These are phyloP conservation scores for Chrysaora quinquecirrha DNA, from an alignment of 30 jellyfish, hydroid and myxozoan species.

Conservation along the genomic window DNA sequence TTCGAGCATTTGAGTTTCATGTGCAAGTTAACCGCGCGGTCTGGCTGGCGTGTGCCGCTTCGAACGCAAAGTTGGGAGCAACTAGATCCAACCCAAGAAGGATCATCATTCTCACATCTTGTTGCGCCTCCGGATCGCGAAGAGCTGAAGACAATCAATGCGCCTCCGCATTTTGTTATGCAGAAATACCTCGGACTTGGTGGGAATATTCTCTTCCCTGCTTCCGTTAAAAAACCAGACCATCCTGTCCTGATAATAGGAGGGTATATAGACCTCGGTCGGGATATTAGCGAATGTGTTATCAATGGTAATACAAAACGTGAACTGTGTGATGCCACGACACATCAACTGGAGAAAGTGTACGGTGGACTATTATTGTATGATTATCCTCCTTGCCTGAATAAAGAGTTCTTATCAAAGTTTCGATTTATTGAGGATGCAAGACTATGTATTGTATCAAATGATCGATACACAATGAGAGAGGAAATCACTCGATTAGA, in stretches of 20 bases:
- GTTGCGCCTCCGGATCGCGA: conserved; percentile 92
- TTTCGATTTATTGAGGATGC: conserved; percentile 73
- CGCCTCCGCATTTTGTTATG: conserved; percentile 84
- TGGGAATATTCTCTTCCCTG: conserved; percentile 70
- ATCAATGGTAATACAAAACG: conserved; percentile 38
- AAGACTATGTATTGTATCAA: conserved; percentile 71
- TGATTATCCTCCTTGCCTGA: conserved; percentile 56
- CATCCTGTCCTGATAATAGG: conserved; percentile 87
- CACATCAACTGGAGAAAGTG: conserved; percentile 28
- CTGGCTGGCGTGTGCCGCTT: conserved; percentile 77
- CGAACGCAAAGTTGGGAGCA: conserved; percentile 69
- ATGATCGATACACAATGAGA: conserved; percentile 85
- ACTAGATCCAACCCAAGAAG: conserved; percentile 9
- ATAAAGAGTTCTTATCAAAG: conserved; percentile 71
- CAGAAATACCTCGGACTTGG: conserved; percentile 66
- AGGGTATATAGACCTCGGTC: conserved; percentile 83
- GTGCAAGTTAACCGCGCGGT: conserved; percentile 73
- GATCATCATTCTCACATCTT: conserved; percentile 42
- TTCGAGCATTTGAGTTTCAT: conserved; percentile 87
- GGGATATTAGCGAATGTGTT: conserved; percentile 65
- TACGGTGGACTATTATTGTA: conserved; percentile 81
- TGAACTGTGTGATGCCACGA: conserved; percentile 46
- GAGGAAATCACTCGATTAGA: conserved; percentile 82
- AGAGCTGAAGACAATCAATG: conserved; percentile 40
- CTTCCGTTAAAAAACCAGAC: conserved; percentile 76